These are phyloP conservation scores for Rousettus leschenaultii DNA, from an alignment of 2,113 vertebrate genomes.

Conservation along the genomic window DNA sequence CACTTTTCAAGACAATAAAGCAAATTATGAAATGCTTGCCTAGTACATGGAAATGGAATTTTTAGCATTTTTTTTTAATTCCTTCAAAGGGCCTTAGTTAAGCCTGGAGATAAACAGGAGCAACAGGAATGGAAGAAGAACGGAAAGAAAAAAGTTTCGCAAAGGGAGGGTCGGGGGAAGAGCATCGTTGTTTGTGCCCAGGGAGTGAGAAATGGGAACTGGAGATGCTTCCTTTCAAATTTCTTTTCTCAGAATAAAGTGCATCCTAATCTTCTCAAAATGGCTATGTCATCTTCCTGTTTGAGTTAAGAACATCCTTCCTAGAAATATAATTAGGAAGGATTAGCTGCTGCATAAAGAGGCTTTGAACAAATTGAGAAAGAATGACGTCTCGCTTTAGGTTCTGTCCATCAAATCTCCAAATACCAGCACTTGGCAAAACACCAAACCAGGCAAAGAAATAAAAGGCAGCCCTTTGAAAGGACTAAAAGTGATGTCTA, in stretches of 20 bases:
- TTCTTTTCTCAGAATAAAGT: constrained; percentile 15
- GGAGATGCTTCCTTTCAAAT: constrained; percentile 2
- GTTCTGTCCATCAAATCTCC: constrained; percentile 56
- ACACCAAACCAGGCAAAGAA: background rate
- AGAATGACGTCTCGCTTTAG: constrained; percentile 51
- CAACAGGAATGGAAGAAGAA: background rate
- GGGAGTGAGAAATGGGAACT: background rate
- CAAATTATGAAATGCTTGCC: background rate
- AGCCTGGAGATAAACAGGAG: background rate
- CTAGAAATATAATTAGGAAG: constrained; percentile 65
- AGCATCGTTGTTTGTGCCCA: background rate
- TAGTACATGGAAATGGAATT: background rate
- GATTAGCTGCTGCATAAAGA: constrained; percentile 53
- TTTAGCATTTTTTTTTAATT: background rate
- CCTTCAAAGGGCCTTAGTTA: constrained; percentile 24
- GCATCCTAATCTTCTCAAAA: constrained; percentile 42
- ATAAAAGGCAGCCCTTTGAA: background rate
- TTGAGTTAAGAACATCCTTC: constrained; percentile 66
- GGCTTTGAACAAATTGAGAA: constrained; percentile 55
- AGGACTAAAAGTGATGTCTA: background rate
- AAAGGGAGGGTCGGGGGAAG: accelerated
- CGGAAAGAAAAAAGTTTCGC: background rate
- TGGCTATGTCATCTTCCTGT: constrained; percentile 50
- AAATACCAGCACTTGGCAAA: constrained; percentile 51
- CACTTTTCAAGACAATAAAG: constrained; percentile 27